Evolutionary conservation across 2,113 vertebrate genomes (phyloP).

Genomic region (Triplophysa rosa): DNA sequence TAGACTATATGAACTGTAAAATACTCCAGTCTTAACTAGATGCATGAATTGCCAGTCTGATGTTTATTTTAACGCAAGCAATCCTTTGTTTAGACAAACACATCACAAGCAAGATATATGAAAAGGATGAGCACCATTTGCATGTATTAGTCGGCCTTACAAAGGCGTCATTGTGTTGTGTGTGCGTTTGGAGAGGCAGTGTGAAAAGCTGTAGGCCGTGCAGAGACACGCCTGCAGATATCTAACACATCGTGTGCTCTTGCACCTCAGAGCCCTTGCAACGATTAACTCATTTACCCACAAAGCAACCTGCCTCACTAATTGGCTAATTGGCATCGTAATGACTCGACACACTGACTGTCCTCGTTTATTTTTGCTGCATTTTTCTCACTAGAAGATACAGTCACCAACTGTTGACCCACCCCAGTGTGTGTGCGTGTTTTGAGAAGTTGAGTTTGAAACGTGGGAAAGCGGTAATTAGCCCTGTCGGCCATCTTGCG

Average conservation of each 20-base stretch:
- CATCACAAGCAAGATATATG: conserved; percentile 70
- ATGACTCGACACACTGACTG: conserved; percentile 64
- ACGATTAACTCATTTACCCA: conserved; percentile 76
- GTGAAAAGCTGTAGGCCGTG: conserved; percentile 61
- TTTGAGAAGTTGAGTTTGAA: conserved; percentile 30
- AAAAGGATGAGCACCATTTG: conserved; percentile 69
- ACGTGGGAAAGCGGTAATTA: conserved; percentile 64
- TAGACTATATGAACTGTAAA: not conserved
- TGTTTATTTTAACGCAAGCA: conserved; percentile 23
- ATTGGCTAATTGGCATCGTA: conserved; percentile 75
- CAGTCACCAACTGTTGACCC: conserved; percentile 49
- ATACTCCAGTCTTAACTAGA: conserved; percentile 19
- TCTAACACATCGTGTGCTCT: conserved; percentile 57
- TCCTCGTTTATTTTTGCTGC: conserved; percentile 53
- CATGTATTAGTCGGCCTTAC: conserved; percentile 67
- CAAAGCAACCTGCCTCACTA: conserved; percentile 69
- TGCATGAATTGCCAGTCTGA: conserved; percentile 1
- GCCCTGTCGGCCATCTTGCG: conserved; percentile 68
- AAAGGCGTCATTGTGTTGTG: conserved; percentile 72
- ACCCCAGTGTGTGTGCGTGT: conserved; percentile 52
- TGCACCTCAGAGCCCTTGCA: conserved; percentile 67
- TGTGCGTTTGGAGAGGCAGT: conserved; percentile 63
- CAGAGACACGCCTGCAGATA: conserved; percentile 68
- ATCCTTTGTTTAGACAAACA: conserved; percentile 49
- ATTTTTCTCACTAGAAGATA: conserved; percentile 46